A percentile compares a stretch with the other conserved stretches of the same genome.
phyloP scores from a whole-genome alignment of 1,140 invertebrate genomes.

The Elymnias hypermnestra region DNA sequence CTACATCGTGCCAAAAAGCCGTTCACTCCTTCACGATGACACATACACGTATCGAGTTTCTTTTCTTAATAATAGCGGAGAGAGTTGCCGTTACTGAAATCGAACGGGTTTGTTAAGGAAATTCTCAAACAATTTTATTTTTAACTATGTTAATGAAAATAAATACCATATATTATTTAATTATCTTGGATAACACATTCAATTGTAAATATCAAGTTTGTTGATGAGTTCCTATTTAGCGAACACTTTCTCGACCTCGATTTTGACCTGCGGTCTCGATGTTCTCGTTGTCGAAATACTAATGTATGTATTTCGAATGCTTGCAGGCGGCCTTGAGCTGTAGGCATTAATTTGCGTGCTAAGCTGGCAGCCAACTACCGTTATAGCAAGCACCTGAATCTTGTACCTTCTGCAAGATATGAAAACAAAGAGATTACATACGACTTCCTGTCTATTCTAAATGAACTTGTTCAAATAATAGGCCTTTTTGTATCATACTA shows the following conservation, averaged over 20 bases:
- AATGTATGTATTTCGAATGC: conserved; percentile 70
- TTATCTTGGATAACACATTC: conserved; percentile 1
- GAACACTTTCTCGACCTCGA: conserved; percentile 62
- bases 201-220: conserved; percentile 1
- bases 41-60: conserved; percentile 12
- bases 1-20: conserved; percentile 28
- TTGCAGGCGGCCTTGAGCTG: conserved; percentile 70
- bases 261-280: conserved; percentile 48
- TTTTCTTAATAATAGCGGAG: conserved; percentile 7
- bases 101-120: conserved; percentile 1
- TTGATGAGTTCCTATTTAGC: conserved; percentile 28
- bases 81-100: conserved; percentile 23
- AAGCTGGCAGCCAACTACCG: conserved; percentile 54
- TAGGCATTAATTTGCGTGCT: conserved; percentile 70
- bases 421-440: conserved; percentile 4
- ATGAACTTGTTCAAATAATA: too few relatives aligned
- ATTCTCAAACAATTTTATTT: conserved; percentile 5
- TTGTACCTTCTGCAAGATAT: conserved; percentile 28
- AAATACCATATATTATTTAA: conserved; percentile 4
- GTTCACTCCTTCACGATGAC: conserved; percentile 21
- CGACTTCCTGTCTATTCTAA: background rate
- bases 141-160: background rate
- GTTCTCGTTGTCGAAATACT: conserved; percentile 64
- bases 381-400: conserved; percentile 58
- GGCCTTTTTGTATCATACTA: too few relatives aligned